Evolutionary conservation across 2,888 invertebrate genomes (phyloP).

Genomic region (Achlya flavicornis): DNA sequence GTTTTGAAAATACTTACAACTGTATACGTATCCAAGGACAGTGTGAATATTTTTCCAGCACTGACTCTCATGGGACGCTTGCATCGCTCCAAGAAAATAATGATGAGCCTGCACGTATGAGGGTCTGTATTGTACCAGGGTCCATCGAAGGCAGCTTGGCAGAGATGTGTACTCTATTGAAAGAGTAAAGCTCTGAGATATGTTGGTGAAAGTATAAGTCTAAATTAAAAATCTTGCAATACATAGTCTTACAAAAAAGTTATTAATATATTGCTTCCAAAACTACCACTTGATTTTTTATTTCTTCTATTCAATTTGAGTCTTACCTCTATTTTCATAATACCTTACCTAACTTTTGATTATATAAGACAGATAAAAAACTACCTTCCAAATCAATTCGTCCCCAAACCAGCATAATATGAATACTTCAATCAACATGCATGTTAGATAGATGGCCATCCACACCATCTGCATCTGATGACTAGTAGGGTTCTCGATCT

Average conservation of each 20-base stretch:
- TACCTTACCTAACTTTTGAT: background rate
- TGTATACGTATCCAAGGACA: conserved; percentile 81
- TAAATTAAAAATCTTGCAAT: too few relatives aligned
- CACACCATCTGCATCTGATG: conserved; percentile 79
- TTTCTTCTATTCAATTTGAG: too few relatives aligned
- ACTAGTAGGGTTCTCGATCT: conserved; percentile 76
- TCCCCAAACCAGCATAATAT: conserved; percentile 81
- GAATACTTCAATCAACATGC: conserved; percentile 80
- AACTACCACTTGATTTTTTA: background rate
- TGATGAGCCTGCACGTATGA: conserved; percentile 62
- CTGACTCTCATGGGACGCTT: conserved; percentile 78
- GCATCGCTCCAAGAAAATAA: conserved; percentile 77
- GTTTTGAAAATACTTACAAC: conserved; percentile 54
- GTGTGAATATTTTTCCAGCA: conserved; percentile 81
- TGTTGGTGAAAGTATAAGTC: too few relatives aligned
- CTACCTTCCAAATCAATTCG: conserved; percentile 77
- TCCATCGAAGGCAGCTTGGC: conserved; percentile 79
- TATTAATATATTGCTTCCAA: too few relatives aligned
- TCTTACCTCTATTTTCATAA: background rate
- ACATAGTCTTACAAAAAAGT: too few relatives aligned
- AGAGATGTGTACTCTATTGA: conserved; percentile 73
- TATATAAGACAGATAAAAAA: background rate
- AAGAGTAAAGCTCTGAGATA: conserved; percentile 2
- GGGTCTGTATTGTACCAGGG: conserved; percentile 72
- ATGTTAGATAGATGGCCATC: conserved; percentile 78